Percentiles rank a stretch among this genome's conserved stretches.
Conservation (phyloP, 1,140 invertebrate genomes). For the Trinorchestia longiramus region DNA sequence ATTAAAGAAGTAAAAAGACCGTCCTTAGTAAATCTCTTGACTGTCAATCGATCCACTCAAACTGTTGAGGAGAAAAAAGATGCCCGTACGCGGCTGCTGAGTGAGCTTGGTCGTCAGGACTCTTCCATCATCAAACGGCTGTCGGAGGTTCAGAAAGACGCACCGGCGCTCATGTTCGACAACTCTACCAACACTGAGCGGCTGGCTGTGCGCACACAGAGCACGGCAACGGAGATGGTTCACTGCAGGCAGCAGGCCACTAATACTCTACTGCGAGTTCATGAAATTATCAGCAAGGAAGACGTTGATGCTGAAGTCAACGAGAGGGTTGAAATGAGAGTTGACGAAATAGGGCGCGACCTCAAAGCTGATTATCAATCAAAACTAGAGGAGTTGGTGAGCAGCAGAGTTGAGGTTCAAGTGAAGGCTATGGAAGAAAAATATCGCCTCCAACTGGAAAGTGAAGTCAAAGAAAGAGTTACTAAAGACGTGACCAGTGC, state of each 20-base stretch:
- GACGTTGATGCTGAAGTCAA: conserved; percentile 63
- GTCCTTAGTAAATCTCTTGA: conserved; percentile 58
- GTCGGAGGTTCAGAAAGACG: conserved; percentile 65
- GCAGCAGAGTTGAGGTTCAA: not conserved
- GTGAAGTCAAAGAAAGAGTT: conserved; percentile 3
- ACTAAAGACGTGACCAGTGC: conserved; percentile 58
- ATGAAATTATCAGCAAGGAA: conserved; percentile 61
- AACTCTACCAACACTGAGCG: conserved; percentile 69
- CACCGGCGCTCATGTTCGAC: conserved; percentile 67
- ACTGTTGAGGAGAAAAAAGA: conserved; percentile 61
- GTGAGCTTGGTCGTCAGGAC: conserved; percentile 62
- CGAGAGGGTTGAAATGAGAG: conserved; percentile 58
- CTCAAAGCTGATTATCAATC: not conserved
- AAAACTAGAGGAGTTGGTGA: not conserved
- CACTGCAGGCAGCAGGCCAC: conserved; percentile 66
- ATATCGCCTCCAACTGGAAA: not conserved
- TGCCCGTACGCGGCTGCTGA: conserved; percentile 59
- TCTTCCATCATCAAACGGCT: conserved; percentile 67
- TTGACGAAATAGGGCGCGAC: not conserved
- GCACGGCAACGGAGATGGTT: conserved; percentile 69
- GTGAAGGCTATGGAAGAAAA: conserved; percentile 14
- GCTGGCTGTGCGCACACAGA: conserved; percentile 63
- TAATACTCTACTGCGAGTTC: conserved; percentile 68
- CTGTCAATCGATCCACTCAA: conserved; percentile 57
- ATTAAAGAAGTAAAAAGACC: conserved; percentile 57